Conservation (phyloP, 2,113 vertebrate species). For the Istiophorus platypterus region DNA sequence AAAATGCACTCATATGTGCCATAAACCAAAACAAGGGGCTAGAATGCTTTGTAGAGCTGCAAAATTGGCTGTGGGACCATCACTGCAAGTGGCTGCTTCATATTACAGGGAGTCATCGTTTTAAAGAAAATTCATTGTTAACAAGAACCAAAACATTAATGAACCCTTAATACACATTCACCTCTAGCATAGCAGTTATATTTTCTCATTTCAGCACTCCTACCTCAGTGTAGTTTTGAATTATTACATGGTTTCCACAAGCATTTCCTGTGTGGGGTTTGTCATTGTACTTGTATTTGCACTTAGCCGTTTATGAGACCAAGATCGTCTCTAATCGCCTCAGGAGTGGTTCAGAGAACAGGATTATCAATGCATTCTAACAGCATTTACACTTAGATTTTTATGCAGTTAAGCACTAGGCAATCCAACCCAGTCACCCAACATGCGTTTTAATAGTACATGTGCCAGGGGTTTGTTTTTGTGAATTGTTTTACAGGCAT, state of each 20-base stretch:
- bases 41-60: background rate
- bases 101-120: background rate
- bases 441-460: slow-evolving; percentile 7
- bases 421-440: slow-evolving; percentile 13
- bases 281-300: slow-evolving; percentile 10
- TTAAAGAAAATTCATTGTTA: background rate
- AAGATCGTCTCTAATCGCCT: slow-evolving; percentile 9
- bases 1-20: background rate
- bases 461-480: background rate
- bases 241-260: slow-evolving; percentile 9
- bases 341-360: background rate
- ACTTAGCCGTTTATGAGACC: background rate
- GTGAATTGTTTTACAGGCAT: background rate
- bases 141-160: background rate
- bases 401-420: background rate
- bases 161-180: background rate
- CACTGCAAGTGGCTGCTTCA: background rate
- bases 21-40: background rate
- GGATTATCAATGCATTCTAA: background rate
- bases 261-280: background rate
- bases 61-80: background rate
- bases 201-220: background rate
- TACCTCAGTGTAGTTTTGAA: background rate
- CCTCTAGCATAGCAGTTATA: background rate
- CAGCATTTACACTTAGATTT: background rate